Evolutionary conservation across 2,797 vertebrate genomes (phyloP), one percentile per base, ranked within the genome.

Genomic region (Pangasius sanitwongsei): DNA sequence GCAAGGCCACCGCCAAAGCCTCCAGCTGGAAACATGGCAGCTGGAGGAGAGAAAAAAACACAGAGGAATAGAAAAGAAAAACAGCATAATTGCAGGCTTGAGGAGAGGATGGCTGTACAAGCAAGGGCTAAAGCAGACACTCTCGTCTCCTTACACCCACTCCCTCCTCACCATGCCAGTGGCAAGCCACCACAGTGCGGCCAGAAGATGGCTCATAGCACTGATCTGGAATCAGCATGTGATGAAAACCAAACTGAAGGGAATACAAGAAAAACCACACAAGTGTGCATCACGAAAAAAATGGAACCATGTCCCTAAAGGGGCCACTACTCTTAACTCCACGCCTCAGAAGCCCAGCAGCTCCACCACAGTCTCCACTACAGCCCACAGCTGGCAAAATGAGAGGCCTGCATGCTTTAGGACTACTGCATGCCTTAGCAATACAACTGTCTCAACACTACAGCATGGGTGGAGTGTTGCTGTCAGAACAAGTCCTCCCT

Each of bases 51-150:
- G 65, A 23, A 80, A 78, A 89, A 88, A 88, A 87, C 72, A 85
- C 57, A 72, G 44, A 75, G 82, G 85, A 85, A 85, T 84, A 86
- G 63, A 81, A 44, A 87, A 87, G 82, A 83, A 87, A 89, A 89
- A 90, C 72, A 86, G 61, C 59, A 85, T 90, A 92, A 92, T 92
- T 92, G 89, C 88, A 92, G 91, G 89, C 83, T 88, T 92, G 87
- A 84, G 86, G 87, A 91, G 87, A 92, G 63, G 82, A 86, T 87
- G 88, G 85, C 77, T 80, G 85, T 86, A 74, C 44, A 55, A 87
- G 91, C 87, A 82, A 59, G 85, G 89, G 86, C 86, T 78, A 67
- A 89, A 83, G 83, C 89, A 91, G 78, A 55, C 86, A 85, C 85
- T 84, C 85, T 92, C 63, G 78, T 87, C 85, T 89, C 83, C 57